phyloP scores from a whole-genome alignment of 1,140 invertebrate species.

The Drosophila albomicans region DNA sequence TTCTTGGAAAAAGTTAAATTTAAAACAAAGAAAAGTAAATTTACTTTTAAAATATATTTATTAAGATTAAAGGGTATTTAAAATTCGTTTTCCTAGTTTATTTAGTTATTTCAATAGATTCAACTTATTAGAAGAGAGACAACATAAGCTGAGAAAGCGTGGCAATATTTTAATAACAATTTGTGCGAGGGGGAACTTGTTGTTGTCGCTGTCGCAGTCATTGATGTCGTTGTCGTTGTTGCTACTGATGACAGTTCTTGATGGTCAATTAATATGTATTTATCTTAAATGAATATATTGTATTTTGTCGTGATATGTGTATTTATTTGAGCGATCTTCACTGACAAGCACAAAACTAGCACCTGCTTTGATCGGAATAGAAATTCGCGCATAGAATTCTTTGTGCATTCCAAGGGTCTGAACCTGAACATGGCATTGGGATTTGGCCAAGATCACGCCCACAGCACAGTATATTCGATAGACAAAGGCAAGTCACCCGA shows the following conservation, averaged over 20 bases:
- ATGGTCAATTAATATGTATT: constrained; percentile 80
- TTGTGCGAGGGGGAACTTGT: constrained; percentile 41
- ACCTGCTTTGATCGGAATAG: constrained; percentile 35
- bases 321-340: constrained; percentile 24
- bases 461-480: background rate
- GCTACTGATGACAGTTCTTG: constrained; percentile 59
- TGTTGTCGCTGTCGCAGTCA: constrained; percentile 23
- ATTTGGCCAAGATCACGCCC: constrained; percentile 8
- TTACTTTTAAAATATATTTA: background rate
- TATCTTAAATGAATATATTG: constrained; percentile 46
- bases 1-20: too few relatives aligned
- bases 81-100: background rate
- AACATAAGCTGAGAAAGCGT: constrained; percentile 61
- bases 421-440: constrained; percentile 15
- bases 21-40: too few relatives aligned
- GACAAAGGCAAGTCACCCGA: constrained; percentile 67
- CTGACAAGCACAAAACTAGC: constrained; percentile 34
- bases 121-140: constrained; percentile 52
- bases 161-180: constrained; percentile 73
- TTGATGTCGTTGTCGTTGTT: constrained; percentile 43
- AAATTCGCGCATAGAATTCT: background rate
- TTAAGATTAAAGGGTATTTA: constrained; percentile 28
- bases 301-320: constrained; percentile 13
- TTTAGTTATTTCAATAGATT: constrained; percentile 42
- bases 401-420: constrained; percentile 25